These are phyloP conservation scores for Pandemis heparana DNA, from an alignment of 2,888 invertebrate species.

Conservation along the genomic window DNA sequence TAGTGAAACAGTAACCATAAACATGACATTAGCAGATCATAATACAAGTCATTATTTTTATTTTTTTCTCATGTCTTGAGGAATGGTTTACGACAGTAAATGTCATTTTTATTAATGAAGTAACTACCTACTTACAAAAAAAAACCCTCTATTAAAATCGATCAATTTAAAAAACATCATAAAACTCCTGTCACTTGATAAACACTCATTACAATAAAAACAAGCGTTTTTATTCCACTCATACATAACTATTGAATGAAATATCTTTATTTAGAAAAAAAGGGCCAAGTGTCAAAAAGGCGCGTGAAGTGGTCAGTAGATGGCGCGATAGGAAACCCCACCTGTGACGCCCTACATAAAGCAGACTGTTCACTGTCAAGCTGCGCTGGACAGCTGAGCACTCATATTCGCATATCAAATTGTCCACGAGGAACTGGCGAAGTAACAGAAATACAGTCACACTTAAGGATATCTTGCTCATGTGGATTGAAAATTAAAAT, in stretches of 20 bases:
- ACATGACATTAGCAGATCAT: constrained; percentile 84
- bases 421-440: too few species aligned
- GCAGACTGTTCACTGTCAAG: constrained; percentile 24
- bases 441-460: too few species aligned
- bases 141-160: constrained; percentile 4
- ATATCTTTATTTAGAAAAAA: constrained; percentile 47
- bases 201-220: constrained; percentile 65
- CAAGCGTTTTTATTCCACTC: constrained; percentile 48
- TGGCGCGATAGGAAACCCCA: constrained; percentile 69
- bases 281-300: constrained; percentile 74
- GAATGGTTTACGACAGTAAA: constrained; percentile 23
- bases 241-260: constrained; percentile 17
- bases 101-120: constrained; percentile 21
- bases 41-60: constrained; percentile 62
- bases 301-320: constrained; percentile 75
- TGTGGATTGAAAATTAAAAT: too few species aligned
- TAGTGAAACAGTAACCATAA: constrained; percentile 66
- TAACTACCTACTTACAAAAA: too few species aligned
- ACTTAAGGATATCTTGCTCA: too few species aligned
- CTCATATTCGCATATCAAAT: too few species aligned
- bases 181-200: constrained; percentile 46
- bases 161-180: constrained; percentile 27
- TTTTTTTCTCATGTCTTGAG: constrained; percentile 64
- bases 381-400: not conserved
- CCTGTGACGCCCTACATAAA: constrained; percentile 55